Evolutionary conservation across 2,113 vertebrate species (phyloP).

Genomic region (Anarhynchus alexandrinus): DNA sequence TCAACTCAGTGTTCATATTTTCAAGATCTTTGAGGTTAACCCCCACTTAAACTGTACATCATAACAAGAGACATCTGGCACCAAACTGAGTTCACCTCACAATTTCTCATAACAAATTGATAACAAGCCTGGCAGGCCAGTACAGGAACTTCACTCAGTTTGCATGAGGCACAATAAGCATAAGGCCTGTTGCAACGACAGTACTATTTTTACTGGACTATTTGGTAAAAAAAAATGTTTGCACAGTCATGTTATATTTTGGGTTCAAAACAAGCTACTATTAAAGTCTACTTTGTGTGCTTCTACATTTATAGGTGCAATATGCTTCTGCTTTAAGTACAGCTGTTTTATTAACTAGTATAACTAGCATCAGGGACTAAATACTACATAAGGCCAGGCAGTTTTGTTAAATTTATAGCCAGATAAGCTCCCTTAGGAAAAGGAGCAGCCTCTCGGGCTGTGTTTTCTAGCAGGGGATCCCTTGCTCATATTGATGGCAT

Average conservation of each 20-base stretch:
- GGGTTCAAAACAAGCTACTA: neutral
- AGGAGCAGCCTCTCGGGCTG: neutral
- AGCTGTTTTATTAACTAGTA: neutral
- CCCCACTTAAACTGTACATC: neutral
- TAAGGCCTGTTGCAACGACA: neutral
- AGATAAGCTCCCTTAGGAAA: neutral
- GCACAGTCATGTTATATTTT: neutral
- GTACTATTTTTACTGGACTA: neutral
- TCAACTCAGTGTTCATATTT: neutral
- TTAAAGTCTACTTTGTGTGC: neutral
- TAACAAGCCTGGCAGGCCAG: neutral
- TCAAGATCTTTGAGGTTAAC: neutral
- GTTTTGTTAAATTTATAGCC: neutral
- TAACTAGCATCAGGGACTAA: neutral
- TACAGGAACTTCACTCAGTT: neutral
- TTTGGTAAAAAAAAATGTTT: neutral
- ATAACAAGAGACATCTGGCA: neutral
- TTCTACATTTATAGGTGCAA: neutral
- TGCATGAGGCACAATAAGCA: neutral
- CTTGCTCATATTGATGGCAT: neutral
- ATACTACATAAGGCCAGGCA: neutral
- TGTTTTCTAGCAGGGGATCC: neutral
- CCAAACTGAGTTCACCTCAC: neutral
- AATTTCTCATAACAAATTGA: neutral
- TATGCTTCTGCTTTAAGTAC: neutral